These are phyloP conservation scores for Nasua narica DNA, from an alignment of 2,797 vertebrate species.

Conservation along the genomic window DNA sequence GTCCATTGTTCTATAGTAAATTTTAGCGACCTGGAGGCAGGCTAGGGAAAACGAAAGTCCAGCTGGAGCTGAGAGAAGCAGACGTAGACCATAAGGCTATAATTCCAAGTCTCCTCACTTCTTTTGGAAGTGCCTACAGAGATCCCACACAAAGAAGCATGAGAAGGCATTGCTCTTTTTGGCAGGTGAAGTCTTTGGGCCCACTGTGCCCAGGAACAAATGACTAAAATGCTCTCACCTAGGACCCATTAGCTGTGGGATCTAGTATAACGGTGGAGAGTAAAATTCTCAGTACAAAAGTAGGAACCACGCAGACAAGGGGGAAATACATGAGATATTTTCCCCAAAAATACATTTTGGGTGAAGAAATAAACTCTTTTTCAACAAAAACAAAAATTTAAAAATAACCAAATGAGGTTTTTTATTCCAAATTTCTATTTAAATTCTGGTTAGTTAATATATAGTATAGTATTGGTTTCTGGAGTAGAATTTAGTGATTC, in stretches of 20 bases:
- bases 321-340: not conserved
- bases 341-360: not conserved
- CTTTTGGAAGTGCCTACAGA: not conserved
- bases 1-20: not conserved
- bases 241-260: not conserved
- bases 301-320: not conserved
- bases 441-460: not conserved
- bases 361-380: conserved; percentile 3
- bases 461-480: not conserved
- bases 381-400: not conserved
- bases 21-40: not conserved
- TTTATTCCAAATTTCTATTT: not conserved
- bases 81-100: not conserved
- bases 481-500: not conserved
- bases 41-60: not conserved
- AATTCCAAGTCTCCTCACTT: too few relatives aligned
- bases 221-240: not conserved
- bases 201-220: not conserved
- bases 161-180: not conserved
- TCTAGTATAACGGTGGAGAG: not conserved
- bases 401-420: not conserved
- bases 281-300: not conserved
- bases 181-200: not conserved
- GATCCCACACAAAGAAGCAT: not conserved
- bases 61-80: not conserved